Evolutionary conservation across 1,140 invertebrate species (phyloP), one percentile per base, ranked within the genome.

Genomic region (Cepaea nemoralis): DNA sequence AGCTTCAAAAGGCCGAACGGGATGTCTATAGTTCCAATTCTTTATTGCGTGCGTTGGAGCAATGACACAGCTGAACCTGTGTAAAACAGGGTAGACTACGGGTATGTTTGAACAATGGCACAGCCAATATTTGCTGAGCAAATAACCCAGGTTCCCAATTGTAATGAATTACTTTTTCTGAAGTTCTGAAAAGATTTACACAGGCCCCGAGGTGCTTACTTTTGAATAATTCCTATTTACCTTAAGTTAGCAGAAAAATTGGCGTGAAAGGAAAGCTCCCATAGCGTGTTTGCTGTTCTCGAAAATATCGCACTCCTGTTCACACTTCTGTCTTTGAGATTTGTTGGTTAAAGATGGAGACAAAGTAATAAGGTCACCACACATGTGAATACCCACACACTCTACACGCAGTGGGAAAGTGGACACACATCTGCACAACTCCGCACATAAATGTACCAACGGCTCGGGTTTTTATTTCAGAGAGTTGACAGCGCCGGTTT

Each of bases 141-240:
- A 27, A 63, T 63, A 63, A 27, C 6, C 33, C 59, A 63, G n/a
- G 59, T 63, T 63, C 1, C 5, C 6, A 63, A 63, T 63, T n/a
- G 59, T 63, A 63, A 63, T 63, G 59, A 63, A 63, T 63, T 63
- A 31, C 59, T 27, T 31, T 31, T 63, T 63, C 59, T 63, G n/a
- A 31, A 63, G 27, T 10, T 6, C n/a, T 5, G 59, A 27, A 63
- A 31, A 10, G n/a, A 31, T 63, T 63, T 63, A 27, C 59, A 31
- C 5, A 63, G n/a, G 6, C 27, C 59, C 22, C 59, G 59, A 19
- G n/a, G 59, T 63, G 59, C 59, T 63, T 63, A 63, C 59, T 63
- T 63, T 63, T 27, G 59, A 31, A 63, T 63, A 63, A 63, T 63
- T 63, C 27, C 27, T 63, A 16, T 63, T 63, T 63, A 31, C 59